Evolutionary conservation across 2,888 invertebrate species (phyloP), one percentile per base, ranked within the genome.

Genomic region (Drosophila barbarae): DNA sequence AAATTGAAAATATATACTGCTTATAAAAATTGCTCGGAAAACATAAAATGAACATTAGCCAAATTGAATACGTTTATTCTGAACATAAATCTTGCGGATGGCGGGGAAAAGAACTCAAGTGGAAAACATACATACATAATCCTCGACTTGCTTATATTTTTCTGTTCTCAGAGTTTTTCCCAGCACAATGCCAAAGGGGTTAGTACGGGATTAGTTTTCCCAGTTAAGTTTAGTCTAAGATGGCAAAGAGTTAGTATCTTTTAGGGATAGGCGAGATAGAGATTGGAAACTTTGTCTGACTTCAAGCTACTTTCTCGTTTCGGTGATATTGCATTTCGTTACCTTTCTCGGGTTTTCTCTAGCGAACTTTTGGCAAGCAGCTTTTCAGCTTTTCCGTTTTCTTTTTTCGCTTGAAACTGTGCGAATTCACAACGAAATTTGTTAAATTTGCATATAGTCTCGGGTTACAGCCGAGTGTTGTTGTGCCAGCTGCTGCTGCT

Each of bases 401-500:
- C 54, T 57, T 71, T 51, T 56, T 71, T 79, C 76, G 51, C 28
- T 71, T 63, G 65, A 73, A 84, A 66, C 64, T 68, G 52, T 26
- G 60, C 59, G 81, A 77, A 85, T 80, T 81, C 77, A 66, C 73
- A 84, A 82, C 85, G 70, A 82, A 82, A 82, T 82, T 85, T 82
- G 82, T 85, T 81, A 76, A 84, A 57, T 65, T 70, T 71, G 81
- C 70, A 77, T 74, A 65, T 81, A 57, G 38, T 55, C 55, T 61
- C 50, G 50, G 41, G 66, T 72, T 74, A 52, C 69, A 47, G 46
- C 46, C 46, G 46, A 32, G 30, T 21, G 65, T 56, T 79, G 66
- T 58, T 64, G 46, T 53, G 30, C 46, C 46, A 47, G 46, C 46
- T 47, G 46, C 46, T 44, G 28, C 28, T 53, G 38, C 28, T 53